phyloP scores from a whole-genome alignment of 2,888 invertebrate genomes.

The Nudaria mundana region DNA sequence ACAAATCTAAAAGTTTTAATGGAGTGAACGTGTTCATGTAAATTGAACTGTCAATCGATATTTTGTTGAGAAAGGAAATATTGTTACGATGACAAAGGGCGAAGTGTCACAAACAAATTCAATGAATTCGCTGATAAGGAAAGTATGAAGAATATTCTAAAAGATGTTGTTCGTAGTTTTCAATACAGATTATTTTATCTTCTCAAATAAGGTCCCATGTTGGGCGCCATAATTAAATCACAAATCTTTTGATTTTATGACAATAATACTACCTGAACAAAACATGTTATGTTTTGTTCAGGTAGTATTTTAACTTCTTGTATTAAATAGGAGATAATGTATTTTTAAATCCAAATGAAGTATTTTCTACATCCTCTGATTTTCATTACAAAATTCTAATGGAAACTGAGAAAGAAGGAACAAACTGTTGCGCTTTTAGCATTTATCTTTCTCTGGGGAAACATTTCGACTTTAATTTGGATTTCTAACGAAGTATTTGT shows the following conservation, averaged over 20 bases:
- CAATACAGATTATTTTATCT: no score
- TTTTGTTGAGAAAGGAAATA: constrained; percentile 19
- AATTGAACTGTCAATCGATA: constrained; percentile 20
- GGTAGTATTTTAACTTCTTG: constrained; percentile 38
- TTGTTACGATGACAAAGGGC: constrained; percentile 4
- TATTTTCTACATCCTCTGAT: no score
- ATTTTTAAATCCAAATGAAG: no score
- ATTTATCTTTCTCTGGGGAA: no score
- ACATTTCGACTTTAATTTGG: no score
- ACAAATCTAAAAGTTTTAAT: constrained; percentile 27
- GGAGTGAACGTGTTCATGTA: constrained; percentile 15
- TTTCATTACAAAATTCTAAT: constrained; percentile 31
- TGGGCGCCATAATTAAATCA: constrained; percentile 29
- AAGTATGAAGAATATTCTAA: background rate
- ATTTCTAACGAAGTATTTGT: no score
- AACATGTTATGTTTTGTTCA: constrained; percentile 33
- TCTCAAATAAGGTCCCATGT: constrained; percentile 15
- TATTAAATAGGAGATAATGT: constrained; percentile 18
- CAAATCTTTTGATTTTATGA: constrained; percentile 4
- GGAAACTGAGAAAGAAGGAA: constrained; percentile 41
- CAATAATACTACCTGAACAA: constrained; percentile 3
- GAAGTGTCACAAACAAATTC: constrained; percentile 8
- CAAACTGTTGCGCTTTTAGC: constrained; percentile 73
- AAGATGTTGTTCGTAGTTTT: background rate
- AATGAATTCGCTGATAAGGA: background rate